Base-by-base conservation (phyloP, 2,113 vertebrate genomes). In the Noturus placidus region DNA sequence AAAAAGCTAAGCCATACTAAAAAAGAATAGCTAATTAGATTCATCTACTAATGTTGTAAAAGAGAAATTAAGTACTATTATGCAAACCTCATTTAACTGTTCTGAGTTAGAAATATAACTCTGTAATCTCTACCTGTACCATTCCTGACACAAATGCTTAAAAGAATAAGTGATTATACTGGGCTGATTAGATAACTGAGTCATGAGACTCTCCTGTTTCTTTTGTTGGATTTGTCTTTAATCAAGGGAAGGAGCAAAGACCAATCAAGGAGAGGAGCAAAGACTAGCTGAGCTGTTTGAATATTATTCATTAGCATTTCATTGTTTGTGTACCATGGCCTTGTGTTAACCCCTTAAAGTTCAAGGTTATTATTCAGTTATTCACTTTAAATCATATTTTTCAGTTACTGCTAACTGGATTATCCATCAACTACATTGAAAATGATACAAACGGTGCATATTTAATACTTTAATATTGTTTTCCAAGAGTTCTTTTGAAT, bases 271-370 rank as follows among this genome's bases (percentile, higher is more conserved):
- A 27, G 78, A 87, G 15, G 74, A 69, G 61, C 67, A 83, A 86
- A 82, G 87, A 87, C 20, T 35, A 59, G 59, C 89, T 84, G 54
- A 63, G 35, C 79, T 86, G 83, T 30, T 69, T 85, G 30, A 76
- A 84, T 86, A 85, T 90, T 89, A 87, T 74, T 86, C 83, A 86
- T 90, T 87, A 87, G 87, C 61, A 30, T 85, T 85, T 83, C 61
- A 76, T 59, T 59, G 72, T 76, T 85, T 9, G 38, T 74, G 52
- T 57, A 46, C 74, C 52, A 57, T 27, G 50, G n/a, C 50, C 19
- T 15, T 52, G n/a, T 84, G 50, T 56, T 84, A 54, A 84, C 79
- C 20, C 33, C 20, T 57, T 59, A 81, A 81, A 78, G 14, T 78
- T 46, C 46, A 56, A 78, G 25, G 13, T 7, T 78, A 52, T 78